Percentiles rank a stretch among this genome's conserved stretches.
phyloP scores from a whole-genome alignment of 2,797 vertebrate genomes.

The Chelidonichthys spinosus region DNA sequence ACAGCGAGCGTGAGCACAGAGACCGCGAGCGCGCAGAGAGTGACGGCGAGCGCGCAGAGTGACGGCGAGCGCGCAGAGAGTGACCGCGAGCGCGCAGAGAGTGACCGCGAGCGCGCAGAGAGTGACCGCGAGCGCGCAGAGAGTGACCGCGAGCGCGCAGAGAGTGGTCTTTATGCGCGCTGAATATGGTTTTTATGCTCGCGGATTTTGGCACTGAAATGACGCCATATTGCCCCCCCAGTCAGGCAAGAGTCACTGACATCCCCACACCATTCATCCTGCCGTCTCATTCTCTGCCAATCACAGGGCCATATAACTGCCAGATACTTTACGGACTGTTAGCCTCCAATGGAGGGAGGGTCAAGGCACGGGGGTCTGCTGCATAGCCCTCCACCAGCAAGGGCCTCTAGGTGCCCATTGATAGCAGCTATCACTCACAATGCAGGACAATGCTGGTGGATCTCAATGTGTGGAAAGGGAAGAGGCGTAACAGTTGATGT shows the following conservation, averaged over 20 bases:
- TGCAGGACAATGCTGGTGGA: slow-evolving; percentile 53
- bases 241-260: slow-evolving; percentile 38
- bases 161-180: no score
- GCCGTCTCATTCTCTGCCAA: slow-evolving; percentile 48
- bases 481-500: slow-evolving; percentile 30
- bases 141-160: no score
- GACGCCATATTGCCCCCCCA: no score
- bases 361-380: slow-evolving; percentile 42
- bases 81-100: no score
- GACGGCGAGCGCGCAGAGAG: no score
- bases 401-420: slow-evolving; percentile 43
- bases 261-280: slow-evolving; percentile 26
- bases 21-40: no score
- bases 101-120: no score
- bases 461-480: slow-evolving; percentile 27
- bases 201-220: no score
- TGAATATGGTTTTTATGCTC: no score
- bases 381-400: slow-evolving; percentile 43
- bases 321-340: slow-evolving; percentile 68
- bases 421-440: slow-evolving; percentile 67
- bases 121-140: no score
- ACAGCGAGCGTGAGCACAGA: no score
- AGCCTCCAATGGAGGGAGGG: slow-evolving; percentile 53
- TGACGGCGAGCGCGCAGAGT: no score
- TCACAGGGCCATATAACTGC: slow-evolving; percentile 68